phyloP scores from a whole-genome alignment of 2,888 invertebrate genomes.

The Scaptomyza parva region DNA sequence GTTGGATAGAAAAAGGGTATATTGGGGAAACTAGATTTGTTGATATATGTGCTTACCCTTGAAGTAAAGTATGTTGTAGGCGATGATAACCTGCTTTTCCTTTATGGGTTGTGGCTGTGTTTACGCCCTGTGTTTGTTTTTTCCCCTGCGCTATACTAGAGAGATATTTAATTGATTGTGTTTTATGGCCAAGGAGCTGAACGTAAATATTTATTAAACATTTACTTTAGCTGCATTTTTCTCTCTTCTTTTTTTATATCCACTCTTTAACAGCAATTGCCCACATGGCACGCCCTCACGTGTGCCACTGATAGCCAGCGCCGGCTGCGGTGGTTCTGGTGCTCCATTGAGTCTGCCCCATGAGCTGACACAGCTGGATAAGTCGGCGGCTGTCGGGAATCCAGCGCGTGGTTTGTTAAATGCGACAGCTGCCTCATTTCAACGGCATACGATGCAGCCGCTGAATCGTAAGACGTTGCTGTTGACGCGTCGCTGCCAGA shows the following conservation, averaged over 20 bases:
- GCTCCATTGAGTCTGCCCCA: slow-evolving; percentile 43
- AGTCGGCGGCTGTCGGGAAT: slow-evolving; percentile 26
- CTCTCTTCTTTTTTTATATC: slow-evolving; percentile 8
- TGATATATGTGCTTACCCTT: too few relatives aligned
- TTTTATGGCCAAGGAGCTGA: slow-evolving; percentile 54
- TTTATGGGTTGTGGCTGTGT: slow-evolving; percentile 19
- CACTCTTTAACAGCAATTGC: slow-evolving; percentile 76
- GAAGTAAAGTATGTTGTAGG: not conserved
- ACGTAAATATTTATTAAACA: slow-evolving; percentile 66
- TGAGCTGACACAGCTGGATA: slow-evolving; percentile 35
- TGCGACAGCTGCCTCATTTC: slow-evolving; percentile 76
- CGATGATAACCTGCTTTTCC: slow-evolving; percentile 4
- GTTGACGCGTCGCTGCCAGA: slow-evolving; percentile 67
- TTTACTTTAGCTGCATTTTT: slow-evolving; percentile 22
- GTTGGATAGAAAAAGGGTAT: not conserved
- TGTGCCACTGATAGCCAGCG: slow-evolving; percentile 89
- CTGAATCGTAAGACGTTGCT: slow-evolving; percentile 66
- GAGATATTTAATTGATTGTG: slow-evolving; percentile 62
- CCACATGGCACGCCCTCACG: slow-evolving; percentile 91
- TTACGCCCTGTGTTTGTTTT: slow-evolving; percentile 14
- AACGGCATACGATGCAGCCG: slow-evolving; percentile 78
- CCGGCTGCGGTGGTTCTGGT: slow-evolving; percentile 37
- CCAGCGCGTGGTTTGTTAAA: slow-evolving; percentile 69
- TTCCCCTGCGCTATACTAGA: slow-evolving; percentile 21
- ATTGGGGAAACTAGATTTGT: too few relatives aligned